These are phyloP conservation scores for Stictocephala bisonia DNA, from an alignment of 2,888 invertebrate genomes.

Conservation along the genomic window DNA sequence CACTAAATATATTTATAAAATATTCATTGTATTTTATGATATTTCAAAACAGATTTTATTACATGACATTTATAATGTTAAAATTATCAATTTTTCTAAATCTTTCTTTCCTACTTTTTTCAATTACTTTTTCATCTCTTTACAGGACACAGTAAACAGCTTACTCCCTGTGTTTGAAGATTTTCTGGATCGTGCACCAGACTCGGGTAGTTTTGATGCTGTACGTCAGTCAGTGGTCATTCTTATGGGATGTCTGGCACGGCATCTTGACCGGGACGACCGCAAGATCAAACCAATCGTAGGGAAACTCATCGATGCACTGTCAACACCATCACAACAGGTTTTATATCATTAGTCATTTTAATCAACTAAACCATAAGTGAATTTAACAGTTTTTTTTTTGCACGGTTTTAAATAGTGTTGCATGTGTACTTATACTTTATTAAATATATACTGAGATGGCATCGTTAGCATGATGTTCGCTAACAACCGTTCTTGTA, in stretches of 20 bases:
- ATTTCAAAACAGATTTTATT: too few relatives aligned
- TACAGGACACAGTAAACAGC: conserved; percentile 74
- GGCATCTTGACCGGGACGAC: conserved; percentile 93
- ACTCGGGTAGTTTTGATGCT: conserved; percentile 89
- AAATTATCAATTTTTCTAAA: too few relatives aligned
- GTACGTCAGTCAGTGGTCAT: conserved; percentile 97
- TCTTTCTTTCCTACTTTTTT: not conserved
- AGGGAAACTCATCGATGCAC: conserved; percentile 85
- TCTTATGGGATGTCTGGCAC: conserved; percentile 96
- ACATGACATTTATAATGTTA: too few relatives aligned
- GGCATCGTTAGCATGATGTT: too few relatives aligned
- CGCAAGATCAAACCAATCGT: conserved; percentile 94
- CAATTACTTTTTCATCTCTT: conserved; percentile 41
- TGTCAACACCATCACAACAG: conserved; percentile 97
- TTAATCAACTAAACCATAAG: too few relatives aligned
- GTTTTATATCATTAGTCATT: too few relatives aligned
- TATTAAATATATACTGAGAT: conserved; percentile 19
- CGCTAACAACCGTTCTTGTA: too few relatives aligned
- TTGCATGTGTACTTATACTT: too few relatives aligned
- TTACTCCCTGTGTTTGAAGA: conserved; percentile 93
- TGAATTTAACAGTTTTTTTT: too few relatives aligned
- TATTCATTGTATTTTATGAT: too few relatives aligned
- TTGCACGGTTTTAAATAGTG: too few relatives aligned
- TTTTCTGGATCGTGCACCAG: conserved; percentile 93
- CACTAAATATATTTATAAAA: not conserved